These are phyloP conservation scores for Channa maculata DNA, from an alignment of 2,113 vertebrate species.

Conservation along the genomic window DNA sequence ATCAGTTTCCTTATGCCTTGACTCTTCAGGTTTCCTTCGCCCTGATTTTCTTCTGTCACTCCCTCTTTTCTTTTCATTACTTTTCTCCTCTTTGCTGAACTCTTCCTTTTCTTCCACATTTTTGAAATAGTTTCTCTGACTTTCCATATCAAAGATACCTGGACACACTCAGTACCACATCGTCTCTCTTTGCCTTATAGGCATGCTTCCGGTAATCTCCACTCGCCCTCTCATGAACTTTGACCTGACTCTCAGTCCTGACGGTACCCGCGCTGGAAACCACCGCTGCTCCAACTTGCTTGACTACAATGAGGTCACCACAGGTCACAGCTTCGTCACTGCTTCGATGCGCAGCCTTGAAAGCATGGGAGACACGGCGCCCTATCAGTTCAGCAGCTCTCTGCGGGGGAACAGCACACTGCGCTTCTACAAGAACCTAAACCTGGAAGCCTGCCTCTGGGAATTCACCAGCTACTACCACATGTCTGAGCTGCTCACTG, in stretches of 20 bases:
- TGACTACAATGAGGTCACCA: constrained; percentile 90
- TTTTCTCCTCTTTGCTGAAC: not conserved
- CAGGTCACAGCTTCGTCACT: constrained; percentile 91
- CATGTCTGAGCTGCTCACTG: constrained; percentile 94
- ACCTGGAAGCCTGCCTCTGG: constrained; percentile 95
- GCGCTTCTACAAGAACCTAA: constrained; percentile 93
- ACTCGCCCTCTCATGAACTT: constrained; percentile 93
- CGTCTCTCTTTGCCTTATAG: constrained; percentile 73
- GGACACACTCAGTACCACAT: not conserved
- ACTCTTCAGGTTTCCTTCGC: constrained; percentile 31
- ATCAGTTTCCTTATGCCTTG: constrained; percentile 54
- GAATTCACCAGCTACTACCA: constrained; percentile 94
- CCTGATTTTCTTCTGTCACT: not conserved
- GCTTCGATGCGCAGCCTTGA: constrained; percentile 82
- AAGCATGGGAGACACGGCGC: constrained; percentile 85
- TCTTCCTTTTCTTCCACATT: constrained; percentile 2
- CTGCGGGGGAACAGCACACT: constrained; percentile 87
- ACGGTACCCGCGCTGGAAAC: constrained; percentile 91
- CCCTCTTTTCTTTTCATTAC: constrained; percentile 6
- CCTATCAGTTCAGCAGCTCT: constrained; percentile 88
- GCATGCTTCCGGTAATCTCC: constrained; percentile 94
- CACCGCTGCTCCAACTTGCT: constrained; percentile 95
- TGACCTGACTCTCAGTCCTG: constrained; percentile 92
- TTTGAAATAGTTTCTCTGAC: constrained; percentile 16
- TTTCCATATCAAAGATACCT: constrained; percentile 5